A percentile compares a stretch with the other conserved stretches of the same genome.
These are phyloP conservation scores for Lordiphosa andalusiaca DNA, from an alignment of 2,888 invertebrate species.

Conservation along the genomic window DNA sequence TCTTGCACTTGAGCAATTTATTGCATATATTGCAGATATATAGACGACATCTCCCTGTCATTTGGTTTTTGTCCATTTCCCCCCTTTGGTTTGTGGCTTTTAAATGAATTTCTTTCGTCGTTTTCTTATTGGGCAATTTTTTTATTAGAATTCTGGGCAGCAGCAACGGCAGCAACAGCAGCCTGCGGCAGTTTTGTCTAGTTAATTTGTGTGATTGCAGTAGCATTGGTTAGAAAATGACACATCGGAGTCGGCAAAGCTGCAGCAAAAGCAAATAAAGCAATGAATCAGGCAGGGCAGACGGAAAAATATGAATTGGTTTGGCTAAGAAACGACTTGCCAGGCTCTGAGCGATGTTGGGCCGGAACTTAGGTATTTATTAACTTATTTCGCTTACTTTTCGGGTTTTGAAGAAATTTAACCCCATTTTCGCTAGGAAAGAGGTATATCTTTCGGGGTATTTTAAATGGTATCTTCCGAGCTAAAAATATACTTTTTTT, in stretches of 20 bases:
- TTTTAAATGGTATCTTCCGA: too few species aligned
- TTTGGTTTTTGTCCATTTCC: constrained; percentile 13
- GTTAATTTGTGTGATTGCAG: constrained; percentile 71
- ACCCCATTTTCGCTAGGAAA: too few species aligned
- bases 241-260: not conserved
- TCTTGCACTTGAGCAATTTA: constrained; percentile 67
- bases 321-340: too few species aligned
- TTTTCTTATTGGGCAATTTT: constrained; percentile 15
- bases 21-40: constrained; percentile 57
- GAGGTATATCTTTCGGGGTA: too few species aligned
- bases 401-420: too few species aligned
- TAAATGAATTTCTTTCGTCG: constrained; percentile 28
- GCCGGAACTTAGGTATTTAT: too few species aligned
- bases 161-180: not conserved
- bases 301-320: not conserved
- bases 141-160: constrained; percentile 53
- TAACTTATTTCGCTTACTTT: too few species aligned
- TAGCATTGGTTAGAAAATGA: constrained; percentile 41
- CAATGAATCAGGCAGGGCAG: constrained; percentile 13
- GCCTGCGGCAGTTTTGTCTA: constrained; percentile 70
- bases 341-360: too few species aligned
- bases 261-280: not conserved
- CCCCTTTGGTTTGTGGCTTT: constrained; percentile 3
- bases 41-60: constrained; percentile 34
- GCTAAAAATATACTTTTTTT: too few species aligned